phyloP scores from a whole-genome alignment of 2,888 invertebrate species.

The Volucella bombylans region DNA sequence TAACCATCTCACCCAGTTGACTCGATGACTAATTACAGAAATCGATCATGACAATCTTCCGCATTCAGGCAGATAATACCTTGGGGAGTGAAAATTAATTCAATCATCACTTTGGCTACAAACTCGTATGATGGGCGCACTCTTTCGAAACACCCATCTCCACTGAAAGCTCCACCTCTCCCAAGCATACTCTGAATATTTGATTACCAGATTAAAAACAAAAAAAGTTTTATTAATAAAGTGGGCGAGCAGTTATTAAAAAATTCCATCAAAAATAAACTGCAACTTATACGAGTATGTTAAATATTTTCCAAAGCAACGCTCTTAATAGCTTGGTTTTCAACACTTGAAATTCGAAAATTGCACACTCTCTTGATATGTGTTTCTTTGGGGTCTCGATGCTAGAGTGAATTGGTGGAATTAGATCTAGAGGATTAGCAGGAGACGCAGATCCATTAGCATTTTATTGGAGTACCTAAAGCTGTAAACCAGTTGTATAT shows the following conservation, averaged over 20 bases:
- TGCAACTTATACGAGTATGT: constrained; percentile 26
- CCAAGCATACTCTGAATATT: constrained; percentile 18
- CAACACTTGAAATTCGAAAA: neutral
- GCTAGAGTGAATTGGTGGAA: neutral
- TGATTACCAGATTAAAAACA: constrained; percentile 4
- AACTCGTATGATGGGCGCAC: neutral
- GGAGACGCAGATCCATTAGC: constrained; percentile 28
- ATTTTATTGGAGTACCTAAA: constrained; percentile 18
- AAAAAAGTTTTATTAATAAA: constrained; percentile 12
- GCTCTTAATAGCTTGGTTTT: constrained; percentile 25
- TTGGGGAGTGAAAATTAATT: constrained; percentile 21
- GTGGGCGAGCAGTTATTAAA: constrained; percentile 30
- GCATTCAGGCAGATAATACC: neutral
- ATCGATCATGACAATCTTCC: neutral
- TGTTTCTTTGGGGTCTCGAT: neutral
- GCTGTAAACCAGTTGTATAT: neutral
- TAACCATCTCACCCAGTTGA: neutral
- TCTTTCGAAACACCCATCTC: neutral
- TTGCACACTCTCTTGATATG: neutral
- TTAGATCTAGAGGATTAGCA: neutral
- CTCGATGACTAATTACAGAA: neutral
- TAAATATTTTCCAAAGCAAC: constrained; percentile 28
- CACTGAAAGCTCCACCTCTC: constrained; percentile 36
- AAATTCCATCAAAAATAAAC: constrained; percentile 42
- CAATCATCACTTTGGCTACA: neutral